Conservation (phyloP, 2,888 invertebrate genomes). For the Loripinus fragilis region DNA sequence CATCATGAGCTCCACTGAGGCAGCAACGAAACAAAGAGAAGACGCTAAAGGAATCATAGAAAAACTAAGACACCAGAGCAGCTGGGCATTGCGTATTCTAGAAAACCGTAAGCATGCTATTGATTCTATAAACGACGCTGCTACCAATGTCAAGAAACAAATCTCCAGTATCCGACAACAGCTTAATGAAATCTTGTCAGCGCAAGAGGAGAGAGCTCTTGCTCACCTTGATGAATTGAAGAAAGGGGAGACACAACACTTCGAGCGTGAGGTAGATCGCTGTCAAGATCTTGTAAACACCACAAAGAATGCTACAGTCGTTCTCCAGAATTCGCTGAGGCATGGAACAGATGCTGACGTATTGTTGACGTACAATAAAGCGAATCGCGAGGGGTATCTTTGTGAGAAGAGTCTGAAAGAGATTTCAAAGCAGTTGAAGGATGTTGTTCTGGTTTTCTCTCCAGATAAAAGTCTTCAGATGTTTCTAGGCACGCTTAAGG, state of each 20-base stretch:
- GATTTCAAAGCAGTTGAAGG: constrained; percentile 53
- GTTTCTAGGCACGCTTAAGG: constrained; percentile 60
- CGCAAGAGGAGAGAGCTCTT: constrained; percentile 60
- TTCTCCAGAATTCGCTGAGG: constrained; percentile 60
- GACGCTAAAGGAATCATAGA: constrained; percentile 55
- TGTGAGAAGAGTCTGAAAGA: constrained; percentile 62
- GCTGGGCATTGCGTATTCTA: constrained; percentile 60
- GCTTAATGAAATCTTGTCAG: constrained; percentile 59
- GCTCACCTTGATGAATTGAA: constrained; percentile 59
- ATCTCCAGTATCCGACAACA: constrained; percentile 61
- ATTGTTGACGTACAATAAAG: constrained; percentile 58
- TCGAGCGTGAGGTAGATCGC: constrained; percentile 57
- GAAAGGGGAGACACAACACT: constrained; percentile 52
- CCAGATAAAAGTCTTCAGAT: constrained; percentile 60
- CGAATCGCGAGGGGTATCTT: constrained; percentile 54
- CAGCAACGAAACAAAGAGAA: constrained; percentile 54
- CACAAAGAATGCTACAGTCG: constrained; percentile 58
- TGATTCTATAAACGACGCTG: constrained; percentile 51
- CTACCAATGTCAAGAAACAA: constrained; percentile 59
- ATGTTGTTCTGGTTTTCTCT: constrained; percentile 59
- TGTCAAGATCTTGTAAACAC: constrained; percentile 60
- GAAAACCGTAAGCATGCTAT: constrained; percentile 62
- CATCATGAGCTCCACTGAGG: constrained; percentile 56
- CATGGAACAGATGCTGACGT: constrained; percentile 64
- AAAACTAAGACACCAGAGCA: constrained; percentile 60